A percentile compares a stretch with the other conserved stretches of the same genome.
Evolutionary conservation across 2,888 invertebrate genomes (phyloP).

Genomic region (Microplitis manilae): DNA sequence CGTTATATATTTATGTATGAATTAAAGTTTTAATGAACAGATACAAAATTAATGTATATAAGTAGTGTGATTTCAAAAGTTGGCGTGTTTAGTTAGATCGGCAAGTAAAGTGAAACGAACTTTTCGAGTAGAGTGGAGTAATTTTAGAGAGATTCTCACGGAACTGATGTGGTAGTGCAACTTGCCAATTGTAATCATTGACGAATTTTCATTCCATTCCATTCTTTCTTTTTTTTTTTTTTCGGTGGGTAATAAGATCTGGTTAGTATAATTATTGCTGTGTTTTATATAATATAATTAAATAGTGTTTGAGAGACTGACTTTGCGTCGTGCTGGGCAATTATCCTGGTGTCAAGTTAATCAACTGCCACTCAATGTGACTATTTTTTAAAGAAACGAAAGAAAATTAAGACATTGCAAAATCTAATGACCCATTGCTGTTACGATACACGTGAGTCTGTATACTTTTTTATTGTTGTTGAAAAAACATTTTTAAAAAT

Average conservation of each 20-base stretch:
- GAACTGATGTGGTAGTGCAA: too few relatives aligned
- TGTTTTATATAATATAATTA: not conserved
- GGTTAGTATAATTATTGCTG: not conserved
- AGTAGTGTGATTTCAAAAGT: slow-evolving; percentile 14
- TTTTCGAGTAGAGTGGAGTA: not conserved
- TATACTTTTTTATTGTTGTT: not conserved
- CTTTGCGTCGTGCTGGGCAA: slow-evolving; percentile 4
- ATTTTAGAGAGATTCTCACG: slow-evolving; percentile 24
- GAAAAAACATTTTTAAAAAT: not conserved
- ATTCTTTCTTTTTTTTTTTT: not conserved
- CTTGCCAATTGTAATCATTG: not conserved
- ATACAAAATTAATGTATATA: not conserved
- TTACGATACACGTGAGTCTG: not conserved
- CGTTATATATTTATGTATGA: too few relatives aligned
- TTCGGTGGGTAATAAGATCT: not conserved
- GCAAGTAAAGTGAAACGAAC: slow-evolving; percentile 38
- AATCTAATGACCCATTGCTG: slow-evolving; percentile 11
- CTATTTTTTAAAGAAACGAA: slow-evolving; percentile 21
- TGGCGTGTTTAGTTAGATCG: slow-evolving; percentile 18
- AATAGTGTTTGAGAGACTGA: not conserved
- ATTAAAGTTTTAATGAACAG: too few relatives aligned
- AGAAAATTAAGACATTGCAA: slow-evolving; percentile 17
- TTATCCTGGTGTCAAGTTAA: slow-evolving; percentile 32
- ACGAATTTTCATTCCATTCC: slow-evolving; percentile 19
- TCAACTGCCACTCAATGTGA: slow-evolving; percentile 31